These are phyloP conservation scores for Echinometra lucunter DNA, from an alignment of 53 echinoderm and acorn worm genomes.

Conservation along the genomic window DNA sequence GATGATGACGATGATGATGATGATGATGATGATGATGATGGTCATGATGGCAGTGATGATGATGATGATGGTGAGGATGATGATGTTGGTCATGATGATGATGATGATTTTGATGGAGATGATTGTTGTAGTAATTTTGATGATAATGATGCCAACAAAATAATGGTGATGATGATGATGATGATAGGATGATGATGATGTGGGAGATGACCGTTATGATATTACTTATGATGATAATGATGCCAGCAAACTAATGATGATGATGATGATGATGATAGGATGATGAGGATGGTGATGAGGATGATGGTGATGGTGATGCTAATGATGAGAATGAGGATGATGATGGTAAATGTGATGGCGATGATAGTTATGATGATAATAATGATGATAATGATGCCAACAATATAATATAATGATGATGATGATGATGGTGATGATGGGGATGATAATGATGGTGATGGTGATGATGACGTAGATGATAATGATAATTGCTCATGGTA, in stretches of 20 bases:
- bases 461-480: not conserved
- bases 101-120: conserved; percentile 27
- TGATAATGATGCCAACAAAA: not conserved
- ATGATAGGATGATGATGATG: not conserved
- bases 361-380: conserved; percentile 58
- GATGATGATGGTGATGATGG: not conserved
- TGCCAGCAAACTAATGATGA: too few relatives aligned
- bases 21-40: conserved; percentile 12
- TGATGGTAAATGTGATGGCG: conserved; percentile 61
- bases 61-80: not conserved
- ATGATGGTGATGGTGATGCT: conserved; percentile 47
- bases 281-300: not conserved
- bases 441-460: not conserved
- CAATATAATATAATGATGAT: not conserved
- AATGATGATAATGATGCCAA: not conserved
- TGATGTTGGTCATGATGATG: not conserved
- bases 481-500: not conserved
- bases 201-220: not conserved
- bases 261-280: not conserved
- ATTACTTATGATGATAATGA: not conserved
- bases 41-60: not conserved
- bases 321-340: conserved; percentile 29
- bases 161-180: conserved; percentile 10
- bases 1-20: conserved; percentile 36
- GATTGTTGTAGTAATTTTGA: conserved; percentile 3